phyloP scores from a whole-genome alignment of 2,797 vertebrate species.

The Chromis chromis region DNA sequence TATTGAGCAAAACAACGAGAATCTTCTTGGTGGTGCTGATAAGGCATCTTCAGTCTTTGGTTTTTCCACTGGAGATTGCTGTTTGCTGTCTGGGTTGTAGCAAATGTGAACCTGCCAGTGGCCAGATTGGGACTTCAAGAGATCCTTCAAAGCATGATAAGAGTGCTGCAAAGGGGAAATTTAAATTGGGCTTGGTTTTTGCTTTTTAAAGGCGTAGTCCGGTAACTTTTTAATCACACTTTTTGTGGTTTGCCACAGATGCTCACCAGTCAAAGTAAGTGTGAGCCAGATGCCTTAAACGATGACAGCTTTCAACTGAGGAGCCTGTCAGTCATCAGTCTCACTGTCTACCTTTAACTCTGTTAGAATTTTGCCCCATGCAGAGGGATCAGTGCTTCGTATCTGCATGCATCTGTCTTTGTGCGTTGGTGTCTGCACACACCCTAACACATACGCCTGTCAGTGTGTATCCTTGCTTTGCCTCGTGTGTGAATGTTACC shows the following conservation, averaged over 20 bases:
- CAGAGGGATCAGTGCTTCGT: conserved; percentile 4
- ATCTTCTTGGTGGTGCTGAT: too few species aligned
- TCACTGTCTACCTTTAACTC: not conserved
- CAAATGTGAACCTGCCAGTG: too few species aligned
- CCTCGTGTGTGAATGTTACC: conserved; percentile 15
- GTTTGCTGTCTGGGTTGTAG: too few species aligned
- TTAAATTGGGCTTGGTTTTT: too few species aligned
- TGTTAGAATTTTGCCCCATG: conserved; percentile 11
- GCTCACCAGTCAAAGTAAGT: conserved; percentile 37
- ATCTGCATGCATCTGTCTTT: conserved; percentile 13
- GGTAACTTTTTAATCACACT: too few species aligned
- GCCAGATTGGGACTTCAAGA: too few species aligned
- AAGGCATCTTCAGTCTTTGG: too few species aligned
- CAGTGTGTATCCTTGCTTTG: conserved; percentile 7
- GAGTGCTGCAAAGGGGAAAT: too few species aligned
- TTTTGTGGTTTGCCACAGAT: conserved; percentile 26
- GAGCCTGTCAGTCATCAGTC: conserved; percentile 22
- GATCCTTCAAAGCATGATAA: too few species aligned
- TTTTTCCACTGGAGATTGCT: too few species aligned
- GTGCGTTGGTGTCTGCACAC: conserved; percentile 1
- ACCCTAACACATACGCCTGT: conserved; percentile 8
- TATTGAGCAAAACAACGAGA: too few species aligned
- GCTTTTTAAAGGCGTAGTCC: too few species aligned
- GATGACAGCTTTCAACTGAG: conserved; percentile 13
- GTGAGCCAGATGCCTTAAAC: conserved; percentile 10